Conservation (phyloP, 2,113 vertebrate genomes). For the Pogona vitticeps region DNA sequence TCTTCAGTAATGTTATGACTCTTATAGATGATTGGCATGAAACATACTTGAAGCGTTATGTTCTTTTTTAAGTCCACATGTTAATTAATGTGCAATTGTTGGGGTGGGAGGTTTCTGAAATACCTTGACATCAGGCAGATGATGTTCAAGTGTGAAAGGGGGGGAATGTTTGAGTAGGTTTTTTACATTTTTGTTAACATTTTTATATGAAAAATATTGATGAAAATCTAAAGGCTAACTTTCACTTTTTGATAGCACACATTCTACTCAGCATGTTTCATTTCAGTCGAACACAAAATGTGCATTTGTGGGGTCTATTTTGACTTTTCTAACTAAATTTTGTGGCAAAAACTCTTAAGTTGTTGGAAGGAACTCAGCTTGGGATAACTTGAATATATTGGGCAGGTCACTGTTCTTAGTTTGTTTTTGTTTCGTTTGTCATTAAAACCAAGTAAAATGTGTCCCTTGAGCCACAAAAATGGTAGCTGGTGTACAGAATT, state of each 20-base stretch:
- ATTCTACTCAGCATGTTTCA: slow-evolving; percentile 60
- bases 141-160: slow-evolving; percentile 28
- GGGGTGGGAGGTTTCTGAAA: slow-evolving; percentile 59
- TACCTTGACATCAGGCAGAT: slow-evolving; percentile 61
- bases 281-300: slow-evolving; percentile 62
- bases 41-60: slow-evolving; percentile 76
- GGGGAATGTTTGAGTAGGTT: slow-evolving; percentile 65
- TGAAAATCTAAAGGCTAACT: slow-evolving; percentile 65
- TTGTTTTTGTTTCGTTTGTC: slow-evolving; percentile 25
- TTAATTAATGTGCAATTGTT: slow-evolving; percentile 78
- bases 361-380: slow-evolving; percentile 51
- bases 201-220: slow-evolving; percentile 74
- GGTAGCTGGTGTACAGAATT: slow-evolving; percentile 57
- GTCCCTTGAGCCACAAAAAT: slow-evolving; percentile 50
- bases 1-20: slow-evolving; percentile 78
- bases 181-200: slow-evolving; percentile 72
- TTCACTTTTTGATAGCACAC: slow-evolving; percentile 68
- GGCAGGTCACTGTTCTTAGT: slow-evolving; percentile 30
- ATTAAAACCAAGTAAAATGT: slow-evolving; percentile 49
- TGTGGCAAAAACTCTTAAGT: slow-evolving; percentile 62
- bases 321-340: slow-evolving; percentile 72
- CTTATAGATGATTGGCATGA: slow-evolving; percentile 76
- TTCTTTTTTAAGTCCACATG: slow-evolving; percentile 70
- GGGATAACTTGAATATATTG: slow-evolving; percentile 48
- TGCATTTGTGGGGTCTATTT: slow-evolving; percentile 64